A percentile compares a stretch with the other conserved stretches of the same genome.
phyloP scores from a whole-genome alignment of 92 coral and sea anemone species.

The Palythoa heliodiscus region DNA sequence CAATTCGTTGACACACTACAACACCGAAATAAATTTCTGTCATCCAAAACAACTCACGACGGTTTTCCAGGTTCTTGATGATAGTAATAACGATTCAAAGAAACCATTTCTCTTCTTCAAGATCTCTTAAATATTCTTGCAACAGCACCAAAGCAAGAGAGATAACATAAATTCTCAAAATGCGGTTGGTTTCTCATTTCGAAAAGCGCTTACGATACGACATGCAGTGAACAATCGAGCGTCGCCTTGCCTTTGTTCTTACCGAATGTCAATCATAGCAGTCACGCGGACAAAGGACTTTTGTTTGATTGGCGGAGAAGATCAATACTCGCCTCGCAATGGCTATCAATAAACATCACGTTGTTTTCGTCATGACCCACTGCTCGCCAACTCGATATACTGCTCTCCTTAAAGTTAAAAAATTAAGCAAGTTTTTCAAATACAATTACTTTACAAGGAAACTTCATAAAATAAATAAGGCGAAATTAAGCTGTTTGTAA shows the following conservation, averaged over 20 bases:
- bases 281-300: slow-evolving; percentile 28
- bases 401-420: too few relatives aligned
- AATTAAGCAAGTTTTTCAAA: too few relatives aligned
- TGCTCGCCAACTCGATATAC: too few relatives aligned
- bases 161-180: neutral
- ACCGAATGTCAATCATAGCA: slow-evolving; percentile 25
- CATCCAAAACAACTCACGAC: slow-evolving; percentile 9
- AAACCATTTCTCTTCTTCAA: neutral
- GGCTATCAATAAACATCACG: slow-evolving; percentile 3
- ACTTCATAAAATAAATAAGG: too few relatives aligned
- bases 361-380: neutral
- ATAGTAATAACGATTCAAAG: neutral
- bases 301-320: slow-evolving; percentile 27
- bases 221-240: neutral
- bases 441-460: too few relatives aligned
- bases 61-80: neutral
- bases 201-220: slow-evolving; percentile 5
- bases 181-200: neutral
- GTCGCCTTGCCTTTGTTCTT: slow-evolving; percentile 30
- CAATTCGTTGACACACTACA: neutral
- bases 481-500: too few relatives aligned
- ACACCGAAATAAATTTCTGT: neutral
- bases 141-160: neutral
- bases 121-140: neutral
- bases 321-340: slow-evolving; percentile 10